Evolutionary conservation across 2,797 vertebrate species (phyloP).

Genomic region (Acestrorhynchus altus): DNA sequence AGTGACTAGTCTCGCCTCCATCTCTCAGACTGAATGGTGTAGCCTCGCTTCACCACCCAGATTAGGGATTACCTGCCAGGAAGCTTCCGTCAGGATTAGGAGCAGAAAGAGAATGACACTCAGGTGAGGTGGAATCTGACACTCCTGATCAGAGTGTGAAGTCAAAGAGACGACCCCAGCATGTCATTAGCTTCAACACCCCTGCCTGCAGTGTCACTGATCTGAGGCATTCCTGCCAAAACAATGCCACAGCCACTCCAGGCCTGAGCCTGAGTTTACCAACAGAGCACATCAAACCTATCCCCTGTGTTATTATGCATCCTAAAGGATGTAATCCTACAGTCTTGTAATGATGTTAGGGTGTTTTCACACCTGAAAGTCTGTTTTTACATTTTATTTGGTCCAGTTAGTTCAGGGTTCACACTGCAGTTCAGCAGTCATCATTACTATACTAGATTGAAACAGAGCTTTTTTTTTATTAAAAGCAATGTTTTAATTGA

Average conservation of each 20-base stretch:
- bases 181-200: conserved; percentile 5
- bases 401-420: no score
- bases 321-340: no score
- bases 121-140: conserved; percentile 49
- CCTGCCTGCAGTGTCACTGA: not conserved
- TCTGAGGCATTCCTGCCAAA: not conserved
- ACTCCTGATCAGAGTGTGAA: not conserved
- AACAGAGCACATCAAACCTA: not conserved
- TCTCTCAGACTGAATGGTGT: conserved; percentile 80
- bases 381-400: no score
- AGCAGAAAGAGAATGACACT: conserved; percentile 67
- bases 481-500: no score
- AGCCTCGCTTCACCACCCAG: conserved; percentile 78
- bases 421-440: no score
- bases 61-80: conserved; percentile 76
- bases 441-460: no score
- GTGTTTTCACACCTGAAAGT: no score
- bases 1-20: conserved; percentile 79
- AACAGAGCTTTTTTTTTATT: no score
- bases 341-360: not conserved
- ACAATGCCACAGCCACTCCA: not conserved
- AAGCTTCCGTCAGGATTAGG: conserved; percentile 77
- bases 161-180: not conserved
- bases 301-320: not conserved
- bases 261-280: not conserved